These are phyloP conservation scores for Zoanthus sansibaricus DNA, from an alignment of 92 coral and sea anemone genomes.

Conservation along the genomic window DNA sequence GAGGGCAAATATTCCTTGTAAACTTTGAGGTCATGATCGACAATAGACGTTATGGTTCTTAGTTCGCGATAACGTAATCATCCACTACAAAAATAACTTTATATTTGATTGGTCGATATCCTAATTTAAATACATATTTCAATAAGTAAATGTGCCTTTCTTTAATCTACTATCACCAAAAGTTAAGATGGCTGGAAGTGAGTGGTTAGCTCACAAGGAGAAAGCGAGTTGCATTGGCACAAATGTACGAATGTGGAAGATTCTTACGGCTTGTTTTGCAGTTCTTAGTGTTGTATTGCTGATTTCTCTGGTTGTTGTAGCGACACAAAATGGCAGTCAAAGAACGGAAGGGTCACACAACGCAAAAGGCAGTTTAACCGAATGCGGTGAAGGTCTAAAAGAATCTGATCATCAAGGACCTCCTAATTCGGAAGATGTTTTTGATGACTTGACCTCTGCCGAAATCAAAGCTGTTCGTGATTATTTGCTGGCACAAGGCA, in stretches of 20 bases:
- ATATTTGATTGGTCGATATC: too few relatives aligned
- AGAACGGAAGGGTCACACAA: constrained; percentile 28
- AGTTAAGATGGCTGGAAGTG: background rate
- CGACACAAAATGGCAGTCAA: background rate
- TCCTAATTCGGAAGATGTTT: constrained; percentile 58
- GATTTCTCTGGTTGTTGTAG: constrained; percentile 12
- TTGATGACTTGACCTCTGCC: constrained; percentile 63
- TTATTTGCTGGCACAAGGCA: constrained; percentile 58
- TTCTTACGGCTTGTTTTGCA: constrained; percentile 9
- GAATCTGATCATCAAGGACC: background rate
- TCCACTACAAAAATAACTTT: too few relatives aligned
- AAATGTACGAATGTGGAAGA: background rate
- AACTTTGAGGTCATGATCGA: too few relatives aligned
- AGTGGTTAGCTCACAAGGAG: background rate
- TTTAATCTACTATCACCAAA: background rate
- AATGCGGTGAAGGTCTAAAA: constrained; percentile 11
- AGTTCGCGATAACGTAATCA: too few relatives aligned
- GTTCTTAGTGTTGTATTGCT: constrained; percentile 10
- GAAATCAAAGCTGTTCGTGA: constrained; percentile 68
- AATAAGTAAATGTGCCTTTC: too few relatives aligned
- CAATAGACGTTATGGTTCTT: too few relatives aligned
- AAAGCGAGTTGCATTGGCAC: background rate
- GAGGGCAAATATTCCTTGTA: too few relatives aligned
- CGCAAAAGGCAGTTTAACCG: background rate
- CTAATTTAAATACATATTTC: too few relatives aligned